Evolutionary conservation across 1,140 invertebrate species (phyloP), one percentile per base, ranked within the genome.

Genomic region (Drosophila murphyi): DNA sequence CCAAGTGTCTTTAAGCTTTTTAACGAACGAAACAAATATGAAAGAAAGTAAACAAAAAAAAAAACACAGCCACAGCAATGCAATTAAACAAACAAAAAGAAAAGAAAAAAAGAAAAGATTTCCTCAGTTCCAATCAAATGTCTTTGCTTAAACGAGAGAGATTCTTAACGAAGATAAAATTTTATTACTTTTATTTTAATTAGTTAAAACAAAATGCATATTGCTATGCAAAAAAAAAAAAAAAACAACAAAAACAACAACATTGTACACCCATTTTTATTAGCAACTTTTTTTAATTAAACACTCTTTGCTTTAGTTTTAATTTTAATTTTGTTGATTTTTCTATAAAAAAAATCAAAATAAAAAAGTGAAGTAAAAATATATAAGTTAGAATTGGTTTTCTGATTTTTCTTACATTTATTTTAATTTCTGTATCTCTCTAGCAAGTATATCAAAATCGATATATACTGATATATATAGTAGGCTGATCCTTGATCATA

Each of bases 1-100:
- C 83, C 76, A 88, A 80, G 80, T 83, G 80, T 88, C 83, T 87
- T 86, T 88, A 82, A 88, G 83, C 80, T 87, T 80, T 82, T 68
- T 78, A 88, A 61, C 85, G 83, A 88, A 88, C 85, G 83, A 89
- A 89, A 80, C 47, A 56, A 55, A 54, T 56, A 28, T 54, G 51
- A 48, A 48, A 48, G 28, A 41, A 4, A 37, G 28, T 32, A 39
- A 20, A 20, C 20, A 20, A 20, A 77, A 57, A 28, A 41, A 45
- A 67, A 29, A 47, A 75, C 63, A 73, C 60, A 76, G 76, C 67
- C 72, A 71, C 62, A 76, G 57, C 68, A 76, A 79, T 67, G 72
- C 76, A 67, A 64, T 72, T 73, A 60, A 60, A 61, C 31, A 50
- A 88, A 43, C 3, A 34, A 12, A 74, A 59, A 31, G 32, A 52